Conservation (phyloP, 2,113 vertebrate species). For the Aegotheles bennettii region DNA sequence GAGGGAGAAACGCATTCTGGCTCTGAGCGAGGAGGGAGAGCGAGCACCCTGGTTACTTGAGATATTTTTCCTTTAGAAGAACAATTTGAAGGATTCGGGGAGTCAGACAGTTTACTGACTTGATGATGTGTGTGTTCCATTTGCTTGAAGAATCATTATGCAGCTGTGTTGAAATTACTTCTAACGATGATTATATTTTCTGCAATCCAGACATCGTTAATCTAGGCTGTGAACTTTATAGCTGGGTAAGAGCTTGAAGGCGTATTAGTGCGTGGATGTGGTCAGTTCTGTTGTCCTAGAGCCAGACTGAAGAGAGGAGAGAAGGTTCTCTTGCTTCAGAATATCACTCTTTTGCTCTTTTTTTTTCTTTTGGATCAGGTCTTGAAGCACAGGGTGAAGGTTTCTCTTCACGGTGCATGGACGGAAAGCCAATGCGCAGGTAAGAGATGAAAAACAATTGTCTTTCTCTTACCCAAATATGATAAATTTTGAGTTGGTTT, state of each 20-base stretch:
- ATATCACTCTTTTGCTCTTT: background rate
- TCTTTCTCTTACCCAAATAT: background rate
- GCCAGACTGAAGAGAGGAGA: background rate
- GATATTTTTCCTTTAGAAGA: background rate
- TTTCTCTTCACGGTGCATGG: conserved; percentile 89
- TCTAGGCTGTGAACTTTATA: background rate
- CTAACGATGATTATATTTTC: background rate
- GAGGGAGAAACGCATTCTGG: background rate
- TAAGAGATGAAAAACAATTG: conserved; percentile 56
- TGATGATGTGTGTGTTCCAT: background rate
- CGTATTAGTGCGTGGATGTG: background rate
- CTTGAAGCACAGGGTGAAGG: conserved; percentile 68
- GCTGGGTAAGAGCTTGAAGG: background rate
- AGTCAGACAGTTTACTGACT: background rate
- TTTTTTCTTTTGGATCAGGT: conserved; percentile 18
- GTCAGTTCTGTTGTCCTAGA: background rate
- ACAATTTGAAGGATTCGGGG: background rate
- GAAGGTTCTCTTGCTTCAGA: background rate
- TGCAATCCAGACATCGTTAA: background rate
- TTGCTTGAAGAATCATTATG: background rate
- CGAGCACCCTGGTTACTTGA: background rate
- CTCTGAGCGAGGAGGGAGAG: background rate
- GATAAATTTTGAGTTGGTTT: background rate
- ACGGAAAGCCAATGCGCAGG: conserved; percentile 98
- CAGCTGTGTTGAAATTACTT: background rate